Evolutionary conservation across 2,888 invertebrate genomes (phyloP).

Genomic region (Cylloceria caligata): DNA sequence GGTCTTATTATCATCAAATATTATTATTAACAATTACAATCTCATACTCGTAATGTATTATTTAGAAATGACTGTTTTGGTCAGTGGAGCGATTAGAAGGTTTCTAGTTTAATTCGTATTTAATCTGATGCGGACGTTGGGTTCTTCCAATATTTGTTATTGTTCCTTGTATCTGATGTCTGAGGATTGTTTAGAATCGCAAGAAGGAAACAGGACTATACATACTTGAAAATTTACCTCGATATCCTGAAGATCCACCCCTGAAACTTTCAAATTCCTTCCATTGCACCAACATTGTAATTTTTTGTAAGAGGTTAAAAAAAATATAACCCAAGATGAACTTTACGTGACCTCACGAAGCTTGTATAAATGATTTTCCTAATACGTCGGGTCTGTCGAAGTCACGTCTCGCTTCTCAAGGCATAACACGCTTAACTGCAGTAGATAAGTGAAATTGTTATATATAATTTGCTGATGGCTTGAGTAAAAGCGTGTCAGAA

Average conservation of each 20-base stretch:
- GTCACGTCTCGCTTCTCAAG: conserved; percentile 19
- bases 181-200: not conserved
- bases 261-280: not conserved
- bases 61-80: not conserved
- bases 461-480: conserved; percentile 43
- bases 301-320: not conserved
- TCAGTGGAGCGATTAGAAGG: not conserved
- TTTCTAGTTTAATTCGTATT: not conserved
- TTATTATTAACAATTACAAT: too few species aligned
- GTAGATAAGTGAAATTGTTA: conserved; percentile 51
- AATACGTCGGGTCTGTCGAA: not conserved
- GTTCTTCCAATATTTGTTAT: not conserved
- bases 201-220: too few species aligned
- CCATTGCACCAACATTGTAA: not conserved
- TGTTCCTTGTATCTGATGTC: not conserved
- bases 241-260: not conserved
- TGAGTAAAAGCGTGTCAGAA: conserved; percentile 40
- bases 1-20: too few species aligned
- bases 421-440: conserved; percentile 30
- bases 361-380: conserved; percentile 17
- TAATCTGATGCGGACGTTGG: not conserved
- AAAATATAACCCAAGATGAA: conserved; percentile 58
- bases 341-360: conserved; percentile 52
- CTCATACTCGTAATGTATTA: not conserved
- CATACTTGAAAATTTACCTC: not conserved